These are phyloP conservation scores for Merops nubicus DNA, from an alignment of 2,113 vertebrate species.

Conservation along the genomic window DNA sequence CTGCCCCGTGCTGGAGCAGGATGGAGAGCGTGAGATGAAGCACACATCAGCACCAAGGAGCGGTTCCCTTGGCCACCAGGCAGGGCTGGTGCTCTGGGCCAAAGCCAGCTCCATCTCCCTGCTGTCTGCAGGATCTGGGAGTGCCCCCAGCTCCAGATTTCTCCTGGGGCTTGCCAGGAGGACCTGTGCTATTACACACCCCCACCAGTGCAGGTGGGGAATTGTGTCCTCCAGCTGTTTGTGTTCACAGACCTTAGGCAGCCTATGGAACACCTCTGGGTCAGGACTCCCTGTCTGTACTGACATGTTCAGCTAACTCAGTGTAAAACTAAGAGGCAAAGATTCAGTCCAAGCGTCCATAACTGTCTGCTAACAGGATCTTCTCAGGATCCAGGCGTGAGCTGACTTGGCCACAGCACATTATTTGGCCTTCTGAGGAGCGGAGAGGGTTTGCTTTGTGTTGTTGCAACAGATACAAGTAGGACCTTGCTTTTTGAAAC, in stretches of 20 bases:
- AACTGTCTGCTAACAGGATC: background rate
- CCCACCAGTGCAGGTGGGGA: no score
- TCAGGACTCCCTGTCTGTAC: background rate
- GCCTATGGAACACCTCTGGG: fast-evolving
- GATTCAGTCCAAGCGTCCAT: background rate
- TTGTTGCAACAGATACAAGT: background rate
- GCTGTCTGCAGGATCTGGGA: fast-evolving
- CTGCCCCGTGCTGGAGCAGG: fast-evolving
- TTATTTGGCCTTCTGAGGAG: background rate
- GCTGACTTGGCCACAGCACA: background rate
- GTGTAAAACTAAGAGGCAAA: background rate
- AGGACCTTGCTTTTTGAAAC: background rate
- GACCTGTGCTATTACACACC: fast-evolving
- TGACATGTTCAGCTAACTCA: no score
- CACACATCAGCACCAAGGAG: fast-evolving
- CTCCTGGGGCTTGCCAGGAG: fast-evolving
- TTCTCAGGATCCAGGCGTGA: background rate
- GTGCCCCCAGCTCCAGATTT: background rate
- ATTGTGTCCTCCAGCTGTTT: background rate
- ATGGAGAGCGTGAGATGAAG: fast-evolving
- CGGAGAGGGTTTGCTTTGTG: background rate
- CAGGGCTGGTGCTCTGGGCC: background rate
- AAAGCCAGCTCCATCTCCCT: background rate
- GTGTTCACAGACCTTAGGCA: background rate
- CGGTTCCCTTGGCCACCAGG: fast-evolving